Evolutionary conservation across 2,888 invertebrate species (phyloP).

Genomic region (Heliothis peltigera): DNA sequence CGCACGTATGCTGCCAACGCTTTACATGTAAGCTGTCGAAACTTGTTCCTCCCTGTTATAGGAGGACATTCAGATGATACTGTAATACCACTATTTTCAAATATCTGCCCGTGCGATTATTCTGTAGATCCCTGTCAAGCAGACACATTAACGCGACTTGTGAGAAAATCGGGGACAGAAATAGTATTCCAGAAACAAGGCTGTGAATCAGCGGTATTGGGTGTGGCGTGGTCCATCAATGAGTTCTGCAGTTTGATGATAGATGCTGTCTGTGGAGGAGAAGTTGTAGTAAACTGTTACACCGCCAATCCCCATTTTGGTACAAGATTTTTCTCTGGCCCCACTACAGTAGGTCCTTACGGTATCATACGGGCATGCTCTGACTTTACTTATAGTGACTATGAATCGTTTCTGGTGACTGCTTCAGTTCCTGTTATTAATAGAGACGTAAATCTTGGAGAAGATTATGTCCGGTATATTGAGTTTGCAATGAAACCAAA

Average conservation of each 20-base stretch:
- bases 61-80: slow-evolving; percentile 81
- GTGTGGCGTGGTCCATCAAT: slow-evolving; percentile 76
- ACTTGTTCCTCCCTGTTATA: slow-evolving; percentile 74
- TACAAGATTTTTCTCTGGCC: slow-evolving; percentile 78
- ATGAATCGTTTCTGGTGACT: slow-evolving; percentile 69
- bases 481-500: slow-evolving; percentile 47
- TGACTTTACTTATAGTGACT: slow-evolving; percentile 70
- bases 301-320: slow-evolving; percentile 77
- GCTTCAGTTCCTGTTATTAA: slow-evolving; percentile 69
- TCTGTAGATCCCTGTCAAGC: slow-evolving; percentile 67
- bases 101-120: slow-evolving; percentile 66
- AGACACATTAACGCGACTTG: slow-evolving; percentile 72
- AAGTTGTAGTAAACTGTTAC: slow-evolving; percentile 70
- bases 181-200: slow-evolving; percentile 73
- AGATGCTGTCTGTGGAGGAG: slow-evolving; percentile 70
- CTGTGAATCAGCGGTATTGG: slow-evolving; percentile 69
- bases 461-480: slow-evolving; percentile 70
- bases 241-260: slow-evolving; percentile 75
- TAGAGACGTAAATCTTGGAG: slow-evolving; percentile 73
- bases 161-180: slow-evolving; percentile 75
- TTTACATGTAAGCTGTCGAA: slow-evolving; percentile 67
- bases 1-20: slow-evolving; percentile 67
- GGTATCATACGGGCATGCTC: slow-evolving; percentile 71
- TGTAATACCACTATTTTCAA: slow-evolving; percentile 79
- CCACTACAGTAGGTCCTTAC: slow-evolving; percentile 70